These are phyloP conservation scores for Numenius phaeopus DNA, from an alignment of 2,797 vertebrate species.

Conservation along the genomic window DNA sequence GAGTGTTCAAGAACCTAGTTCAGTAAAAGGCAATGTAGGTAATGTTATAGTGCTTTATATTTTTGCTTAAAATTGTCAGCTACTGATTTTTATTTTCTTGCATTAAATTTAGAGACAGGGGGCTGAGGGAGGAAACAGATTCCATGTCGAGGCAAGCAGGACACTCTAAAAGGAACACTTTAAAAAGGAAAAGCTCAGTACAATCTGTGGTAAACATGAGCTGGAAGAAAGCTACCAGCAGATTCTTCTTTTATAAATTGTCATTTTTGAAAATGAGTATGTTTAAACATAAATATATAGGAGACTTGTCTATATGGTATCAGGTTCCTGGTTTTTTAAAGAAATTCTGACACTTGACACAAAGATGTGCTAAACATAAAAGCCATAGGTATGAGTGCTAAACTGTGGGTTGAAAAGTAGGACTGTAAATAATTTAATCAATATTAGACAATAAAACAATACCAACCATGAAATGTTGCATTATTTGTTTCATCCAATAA, in stretches of 20 bases:
- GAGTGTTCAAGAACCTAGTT: conserved; percentile 60
- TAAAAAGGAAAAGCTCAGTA: conserved; percentile 42
- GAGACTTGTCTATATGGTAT: conserved; percentile 74
- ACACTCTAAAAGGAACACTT: conserved; percentile 51
- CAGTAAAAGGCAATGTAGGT: conserved; percentile 60
- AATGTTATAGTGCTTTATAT: conserved; percentile 72
- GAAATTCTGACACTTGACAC: conserved; percentile 68
- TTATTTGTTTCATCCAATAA: conserved; percentile 72
- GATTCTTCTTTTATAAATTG: conserved; percentile 53
- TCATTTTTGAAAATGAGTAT: conserved; percentile 65
- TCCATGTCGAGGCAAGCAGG: conserved; percentile 31
- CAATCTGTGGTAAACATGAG: conserved; percentile 68
- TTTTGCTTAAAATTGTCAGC: conserved; percentile 73
- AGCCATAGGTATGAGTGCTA: conserved; percentile 83
- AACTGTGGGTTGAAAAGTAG: conserved; percentile 79
- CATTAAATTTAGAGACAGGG: not conserved
- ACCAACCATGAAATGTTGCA: conserved; percentile 68
- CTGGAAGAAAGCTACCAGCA: conserved; percentile 73
- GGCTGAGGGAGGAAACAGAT: not conserved
- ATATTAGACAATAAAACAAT: conserved; percentile 84
- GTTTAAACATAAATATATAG: conserved; percentile 74
- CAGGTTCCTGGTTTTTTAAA: conserved; percentile 74
- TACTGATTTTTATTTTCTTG: conserved; percentile 44
- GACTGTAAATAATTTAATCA: conserved; percentile 84
- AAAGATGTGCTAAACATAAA: conserved; percentile 79